Conservation (phyloP, 2,888 invertebrate species). For the Drosophila fungiperda region DNA sequence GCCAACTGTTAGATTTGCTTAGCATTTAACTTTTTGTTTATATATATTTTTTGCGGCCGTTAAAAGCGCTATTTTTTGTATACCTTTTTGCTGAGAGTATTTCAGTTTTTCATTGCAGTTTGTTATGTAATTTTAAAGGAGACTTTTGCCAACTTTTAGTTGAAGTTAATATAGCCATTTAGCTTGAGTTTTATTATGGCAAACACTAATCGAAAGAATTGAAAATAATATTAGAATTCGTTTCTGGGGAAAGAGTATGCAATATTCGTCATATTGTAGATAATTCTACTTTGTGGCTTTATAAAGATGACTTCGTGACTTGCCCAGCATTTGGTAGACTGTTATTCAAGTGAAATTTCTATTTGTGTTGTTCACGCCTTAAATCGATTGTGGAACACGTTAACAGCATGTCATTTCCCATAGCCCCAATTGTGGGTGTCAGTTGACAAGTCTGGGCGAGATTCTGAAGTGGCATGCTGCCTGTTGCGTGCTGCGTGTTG, state of each 20-base stretch:
- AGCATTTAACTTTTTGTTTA: conserved; percentile 60
- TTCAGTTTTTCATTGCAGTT: not conserved
- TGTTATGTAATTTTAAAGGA: not conserved
- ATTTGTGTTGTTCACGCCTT: conserved; percentile 68
- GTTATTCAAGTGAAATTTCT: conserved; percentile 69
- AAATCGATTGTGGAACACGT: conserved; percentile 56
- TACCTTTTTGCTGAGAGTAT: not conserved
- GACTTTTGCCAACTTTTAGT: not conserved
- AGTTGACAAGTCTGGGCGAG: conserved; percentile 10
- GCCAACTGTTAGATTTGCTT: conserved; percentile 64
- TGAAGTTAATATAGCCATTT: not conserved
- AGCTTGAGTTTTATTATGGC: not conserved
- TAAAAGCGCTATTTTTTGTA: conserved; percentile 43
- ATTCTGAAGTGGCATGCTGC: conserved; percentile 45
- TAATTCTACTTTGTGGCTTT: not conserved
- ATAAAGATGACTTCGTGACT: conserved; percentile 37
- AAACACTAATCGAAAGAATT: too few species aligned
- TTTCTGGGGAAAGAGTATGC: not conserved
- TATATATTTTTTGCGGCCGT: conserved; percentile 14
- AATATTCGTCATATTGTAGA: not conserved
- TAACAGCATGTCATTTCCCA: conserved; percentile 36
- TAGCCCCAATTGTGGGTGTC: conserved; percentile 30
- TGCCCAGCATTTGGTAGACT: conserved; percentile 24
- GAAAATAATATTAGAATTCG: not conserved
- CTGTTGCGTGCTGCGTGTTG: conserved; percentile 17